Base-by-base conservation (phyloP, 2,113 vertebrate species). In the Maccullochella peelii region DNA sequence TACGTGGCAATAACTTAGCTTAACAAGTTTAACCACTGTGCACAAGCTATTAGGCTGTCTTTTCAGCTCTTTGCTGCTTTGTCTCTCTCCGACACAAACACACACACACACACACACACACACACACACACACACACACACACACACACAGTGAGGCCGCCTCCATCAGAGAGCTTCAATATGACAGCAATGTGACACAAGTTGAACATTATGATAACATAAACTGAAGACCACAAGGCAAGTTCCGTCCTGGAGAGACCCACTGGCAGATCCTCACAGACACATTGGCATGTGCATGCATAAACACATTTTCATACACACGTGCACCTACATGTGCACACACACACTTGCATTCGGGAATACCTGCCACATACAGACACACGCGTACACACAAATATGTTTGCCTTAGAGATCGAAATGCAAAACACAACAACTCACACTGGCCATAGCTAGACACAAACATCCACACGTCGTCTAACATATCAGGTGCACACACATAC, bases 151-250 rank as follows among this genome's bases (percentile, higher is more conserved):
- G 14, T 33, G 36, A 80, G n/a, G 38, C 23, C 5, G 2, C 71
- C 47, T 49, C 44, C 18, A 77, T 82, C 67, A 61, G 1, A 30
- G 58, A 71, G 71, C 73, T 73, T 87, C 57, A 74, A 27, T 66
- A 62, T 54, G 57, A 80, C 52, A 77, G 58, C 36, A 85, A 50
- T 47, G 57, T 88, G 77, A 77, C 77, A 84, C 71, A 74, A 68
- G 49, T 30, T 7, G 54, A 79, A 50, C 44, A 47, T 54, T 79
- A 71, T 74, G 42, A 70, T 69, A 69, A 83, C 42, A 71, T 59
- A 87, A 47, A 30, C 30, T 70, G n/a, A 83, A 84, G 63, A 86
- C 36, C 57, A 84, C 49, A 71, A 77, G 77, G 54, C 63, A 55
- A 44, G 30, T 65, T 79, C 30, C 83, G 63, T 84, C 71, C 59